A percentile compares a stretch with the other conserved stretches of the same genome.
These are phyloP conservation scores for Onychostruthus taczanowskii DNA, from an alignment of 2,113 vertebrate genomes.

Conservation along the genomic window DNA sequence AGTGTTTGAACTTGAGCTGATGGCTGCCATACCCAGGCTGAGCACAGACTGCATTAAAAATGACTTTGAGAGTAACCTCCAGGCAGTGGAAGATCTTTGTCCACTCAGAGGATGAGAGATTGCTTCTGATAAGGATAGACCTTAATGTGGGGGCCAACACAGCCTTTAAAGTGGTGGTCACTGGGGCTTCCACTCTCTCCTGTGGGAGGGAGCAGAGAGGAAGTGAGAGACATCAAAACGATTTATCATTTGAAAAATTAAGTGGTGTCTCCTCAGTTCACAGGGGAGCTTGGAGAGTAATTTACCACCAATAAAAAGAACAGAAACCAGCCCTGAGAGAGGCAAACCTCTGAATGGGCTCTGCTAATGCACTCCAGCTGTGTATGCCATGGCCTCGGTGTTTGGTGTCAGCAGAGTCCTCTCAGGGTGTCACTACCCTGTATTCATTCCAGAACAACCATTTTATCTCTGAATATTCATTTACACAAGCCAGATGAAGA, in stretches of 20 bases:
- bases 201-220: not conserved
- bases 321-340: not conserved
- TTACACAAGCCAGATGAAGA: not conserved
- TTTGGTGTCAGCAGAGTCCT: not conserved
- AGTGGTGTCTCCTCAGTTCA: not conserved
- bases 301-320: not conserved
- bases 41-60: not conserved
- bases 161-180: not conserved
- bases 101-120: not conserved
- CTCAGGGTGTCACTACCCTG: not conserved
- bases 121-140: not conserved
- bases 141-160: not conserved
- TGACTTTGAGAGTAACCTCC: not conserved
- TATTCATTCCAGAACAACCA: not conserved
- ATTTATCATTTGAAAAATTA: not conserved
- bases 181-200: not conserved
- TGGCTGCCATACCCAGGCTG: not conserved
- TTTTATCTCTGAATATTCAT: not conserved
- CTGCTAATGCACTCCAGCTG: not conserved
- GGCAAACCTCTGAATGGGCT: not conserved
- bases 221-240: not conserved
- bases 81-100: not conserved
- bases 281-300: not conserved
- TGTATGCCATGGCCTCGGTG: not conserved
- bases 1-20: not conserved